A percentile compares a stretch with the other conserved stretches of the same genome.
Conservation (phyloP, 2,888 invertebrate genomes). For the Stenodera caucasica region DNA sequence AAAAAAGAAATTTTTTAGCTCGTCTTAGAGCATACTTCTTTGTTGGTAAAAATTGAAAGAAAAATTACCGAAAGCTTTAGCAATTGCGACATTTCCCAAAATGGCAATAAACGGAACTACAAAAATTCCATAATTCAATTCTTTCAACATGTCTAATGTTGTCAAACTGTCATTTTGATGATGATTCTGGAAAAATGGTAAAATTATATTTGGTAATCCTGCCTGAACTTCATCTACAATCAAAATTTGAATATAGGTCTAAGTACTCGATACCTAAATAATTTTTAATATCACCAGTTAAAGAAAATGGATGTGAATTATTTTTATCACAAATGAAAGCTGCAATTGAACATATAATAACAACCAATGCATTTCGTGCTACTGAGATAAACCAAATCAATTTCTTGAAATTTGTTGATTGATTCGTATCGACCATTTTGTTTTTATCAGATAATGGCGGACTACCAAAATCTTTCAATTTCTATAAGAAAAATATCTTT, state of each 20-base stretch:
- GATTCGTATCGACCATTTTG: constrained; percentile 44
- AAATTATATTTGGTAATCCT: constrained; percentile 60
- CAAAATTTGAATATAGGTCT: not conserved
- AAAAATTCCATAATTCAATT: constrained; percentile 66
- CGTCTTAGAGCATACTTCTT: not conserved
- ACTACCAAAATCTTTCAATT: constrained; percentile 59
- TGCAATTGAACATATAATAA: constrained; percentile 62
- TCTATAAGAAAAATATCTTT: constrained; percentile 51
- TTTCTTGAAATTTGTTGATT: constrained; percentile 56
- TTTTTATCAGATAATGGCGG: constrained; percentile 40
- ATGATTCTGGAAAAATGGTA: too few species aligned
- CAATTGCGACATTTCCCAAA: constrained; percentile 77
- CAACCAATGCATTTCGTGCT: constrained; percentile 71
- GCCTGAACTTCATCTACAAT: constrained; percentile 37
- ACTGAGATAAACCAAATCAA: constrained; percentile 67
- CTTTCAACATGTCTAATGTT: constrained; percentile 61
- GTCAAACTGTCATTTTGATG: constrained; percentile 55
- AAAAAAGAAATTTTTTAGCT: not conserved
- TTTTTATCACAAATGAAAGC: constrained; percentile 61
- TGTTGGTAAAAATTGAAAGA: not conserved
- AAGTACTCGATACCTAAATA: too few species aligned
- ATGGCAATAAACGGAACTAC: constrained; percentile 71
- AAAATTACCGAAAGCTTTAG: constrained; percentile 74
- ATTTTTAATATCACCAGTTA: constrained; percentile 68
- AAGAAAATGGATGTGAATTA: constrained; percentile 59